These are phyloP conservation scores for Anarsia innoxiella DNA, from an alignment of 2,888 invertebrate genomes.

Conservation along the genomic window DNA sequence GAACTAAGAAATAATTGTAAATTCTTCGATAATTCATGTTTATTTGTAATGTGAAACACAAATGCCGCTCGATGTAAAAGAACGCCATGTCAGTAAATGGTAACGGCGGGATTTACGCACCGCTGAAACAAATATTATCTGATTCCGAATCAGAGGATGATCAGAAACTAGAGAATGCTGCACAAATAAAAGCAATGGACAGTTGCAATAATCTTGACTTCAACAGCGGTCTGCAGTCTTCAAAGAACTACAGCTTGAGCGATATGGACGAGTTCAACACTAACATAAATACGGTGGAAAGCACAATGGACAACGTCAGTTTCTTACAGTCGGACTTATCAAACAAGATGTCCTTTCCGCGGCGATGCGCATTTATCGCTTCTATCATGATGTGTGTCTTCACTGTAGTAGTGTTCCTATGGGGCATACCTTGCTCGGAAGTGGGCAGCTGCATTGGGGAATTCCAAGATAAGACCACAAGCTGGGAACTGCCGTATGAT, in stretches of 20 bases:
- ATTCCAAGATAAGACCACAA: slow-evolving; percentile 75
- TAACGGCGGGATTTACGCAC: slow-evolving; percentile 78
- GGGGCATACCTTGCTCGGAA: slow-evolving; percentile 84
- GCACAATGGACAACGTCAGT: slow-evolving; percentile 67
- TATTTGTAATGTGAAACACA: no score
- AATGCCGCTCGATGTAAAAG: no score
- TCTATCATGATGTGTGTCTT: slow-evolving; percentile 83
- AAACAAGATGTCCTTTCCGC: slow-evolving; percentile 78
- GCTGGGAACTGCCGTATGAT: slow-evolving; percentile 81
- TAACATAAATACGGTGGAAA: slow-evolving; percentile 61
- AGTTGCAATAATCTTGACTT: slow-evolving; percentile 63
- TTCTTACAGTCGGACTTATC: slow-evolving; percentile 65
- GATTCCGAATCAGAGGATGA: slow-evolving; percentile 88
- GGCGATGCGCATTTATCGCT: slow-evolving; percentile 80
- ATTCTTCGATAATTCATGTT: background rate
- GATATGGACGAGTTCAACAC: slow-evolving; percentile 67
- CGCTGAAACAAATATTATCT: slow-evolving; percentile 83
- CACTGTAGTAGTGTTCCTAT: slow-evolving; percentile 83
- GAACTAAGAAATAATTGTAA: background rate
- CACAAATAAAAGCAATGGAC: slow-evolving; percentile 44
- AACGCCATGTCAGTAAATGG: slow-evolving; percentile 61
- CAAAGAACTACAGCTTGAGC: slow-evolving; percentile 62
- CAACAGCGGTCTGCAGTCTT: slow-evolving; percentile 60
- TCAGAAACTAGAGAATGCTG: slow-evolving; percentile 49
- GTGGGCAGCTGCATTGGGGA: slow-evolving; percentile 78